phyloP scores from a whole-genome alignment of 2,113 vertebrate genomes.

The Pseudolaguvia tuberculata region DNA sequence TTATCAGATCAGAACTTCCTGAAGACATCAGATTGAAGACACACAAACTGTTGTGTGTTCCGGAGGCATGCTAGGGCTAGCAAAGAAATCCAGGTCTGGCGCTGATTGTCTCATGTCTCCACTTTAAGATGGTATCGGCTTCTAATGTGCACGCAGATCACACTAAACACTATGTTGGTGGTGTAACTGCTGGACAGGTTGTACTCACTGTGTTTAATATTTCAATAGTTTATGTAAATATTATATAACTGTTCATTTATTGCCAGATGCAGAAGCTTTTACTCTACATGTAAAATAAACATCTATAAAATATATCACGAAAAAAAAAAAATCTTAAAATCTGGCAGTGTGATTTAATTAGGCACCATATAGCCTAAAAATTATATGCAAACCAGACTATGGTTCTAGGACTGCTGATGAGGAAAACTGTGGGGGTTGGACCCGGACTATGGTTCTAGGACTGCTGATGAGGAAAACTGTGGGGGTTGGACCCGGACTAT shows the following conservation, averaged over 20 bases:
- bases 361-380: too few relatives aligned
- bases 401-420: too few relatives aligned
- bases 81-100: conserved; percentile 17
- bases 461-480: too few relatives aligned
- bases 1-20: conserved; percentile 27
- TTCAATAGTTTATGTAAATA: background rate
- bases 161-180: background rate
- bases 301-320: background rate
- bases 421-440: too few relatives aligned
- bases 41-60: conserved; percentile 7
- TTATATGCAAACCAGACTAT: too few relatives aligned
- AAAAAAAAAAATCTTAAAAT: too few relatives aligned
- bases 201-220: background rate
- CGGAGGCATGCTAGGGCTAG: conserved; percentile 12
- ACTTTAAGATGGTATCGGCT: conserved; percentile 45
- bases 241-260: background rate
- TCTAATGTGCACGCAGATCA: conserved; percentile 34
- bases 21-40: conserved; percentile 12
- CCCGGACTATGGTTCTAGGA: too few relatives aligned
- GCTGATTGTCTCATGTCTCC: conserved; percentile 36
- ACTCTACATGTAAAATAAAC: background rate
- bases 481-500: too few relatives aligned
- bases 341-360: too few relatives aligned
- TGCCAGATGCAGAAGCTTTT: background rate
- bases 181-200: conserved; percentile 5